Base-by-base conservation (phyloP, 2,888 invertebrate species). In the Frankliniella fusca region DNA sequence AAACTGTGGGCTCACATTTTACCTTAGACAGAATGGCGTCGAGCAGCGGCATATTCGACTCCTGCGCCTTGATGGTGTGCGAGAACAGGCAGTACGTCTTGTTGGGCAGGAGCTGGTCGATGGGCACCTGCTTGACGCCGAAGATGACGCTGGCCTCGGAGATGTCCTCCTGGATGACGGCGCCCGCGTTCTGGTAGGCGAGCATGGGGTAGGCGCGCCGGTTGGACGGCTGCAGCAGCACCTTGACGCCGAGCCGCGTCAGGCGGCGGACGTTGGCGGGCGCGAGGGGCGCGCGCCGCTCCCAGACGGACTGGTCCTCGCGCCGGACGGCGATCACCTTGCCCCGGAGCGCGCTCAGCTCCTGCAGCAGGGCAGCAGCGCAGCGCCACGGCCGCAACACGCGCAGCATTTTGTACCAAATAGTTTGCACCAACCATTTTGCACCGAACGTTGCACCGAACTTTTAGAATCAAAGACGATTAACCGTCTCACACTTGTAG, bases 1-100 rank as follows among this genome's bases (percentile, higher is more conserved):
- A n/a, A n/a, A n/a, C n/a, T n/a, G n/a, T n/a, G n/a, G n/a, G n/a
- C n/a, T n/a, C n/a, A n/a, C n/a, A n/a, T n/a, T n/a, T 83, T 87
- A 92, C 92, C 90, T 97, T 98, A 86, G 98, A 97, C 82, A 99
- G 88, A 84, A 99, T 94, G 8, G 98, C 96, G 88, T 99, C 99
- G 84, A 99, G 88, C 85, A 99, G 91, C 0, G 97, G 94, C 99
- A 99, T 99, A 88, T 99, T 99, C 76, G 94, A 94, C 87, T 98
- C 97, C 88, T 99, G 99, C 0, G 98, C 99, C 89, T 99, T 99
- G 86, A 99, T 99, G 0, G 99, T 99, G 88, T 99, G 99, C 0
- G 99, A 99, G 89, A 99, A 99, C 89, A 99, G 95, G 86, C 97
- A 98, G 87, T 99, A 99, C 0, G 99, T 99, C 89, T 98, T 98